phyloP scores from a whole-genome alignment of 1,140 invertebrate species.

The Wiebesia pumilae region DNA sequence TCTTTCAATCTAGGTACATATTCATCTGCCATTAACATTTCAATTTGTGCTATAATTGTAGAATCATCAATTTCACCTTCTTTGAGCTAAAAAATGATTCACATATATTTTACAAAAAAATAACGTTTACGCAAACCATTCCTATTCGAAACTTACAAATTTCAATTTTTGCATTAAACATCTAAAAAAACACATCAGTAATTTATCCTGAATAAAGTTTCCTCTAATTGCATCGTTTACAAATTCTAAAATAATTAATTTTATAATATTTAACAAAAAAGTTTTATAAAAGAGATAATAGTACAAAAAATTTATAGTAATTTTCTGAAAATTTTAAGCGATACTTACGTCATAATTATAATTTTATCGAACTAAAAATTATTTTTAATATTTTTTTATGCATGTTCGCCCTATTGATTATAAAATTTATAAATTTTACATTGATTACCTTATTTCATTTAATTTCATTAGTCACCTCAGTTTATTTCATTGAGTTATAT shows the following conservation, averaged over 20 bases:
- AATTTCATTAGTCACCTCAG: too few species aligned
- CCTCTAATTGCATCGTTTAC: not conserved
- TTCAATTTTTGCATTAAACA: not conserved
- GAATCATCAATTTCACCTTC: not conserved
- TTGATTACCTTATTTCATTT: too few species aligned
- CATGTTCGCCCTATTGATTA: too few species aligned
- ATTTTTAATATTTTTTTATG: too few species aligned
- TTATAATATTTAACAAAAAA: too few species aligned
- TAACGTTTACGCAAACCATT: not conserved
- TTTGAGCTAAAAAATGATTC: not conserved
- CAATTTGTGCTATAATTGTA: not conserved
- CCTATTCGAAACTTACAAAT: not conserved
- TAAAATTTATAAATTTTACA: too few species aligned
- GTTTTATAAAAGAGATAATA: too few species aligned
- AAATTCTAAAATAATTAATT: not conserved
- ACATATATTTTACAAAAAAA: not conserved
- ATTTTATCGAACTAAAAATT: too few species aligned
- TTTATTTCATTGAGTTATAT: too few species aligned
- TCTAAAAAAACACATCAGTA: not conserved
- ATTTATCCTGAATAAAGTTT: not conserved
- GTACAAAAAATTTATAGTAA: too few species aligned
- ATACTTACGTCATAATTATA: too few species aligned
- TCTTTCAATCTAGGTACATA: not conserved
- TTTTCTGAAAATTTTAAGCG: too few species aligned
- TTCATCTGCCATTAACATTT: not conserved